Conservation (phyloP, 2,888 invertebrate species). For the Chrysolina oricalcia region DNA sequence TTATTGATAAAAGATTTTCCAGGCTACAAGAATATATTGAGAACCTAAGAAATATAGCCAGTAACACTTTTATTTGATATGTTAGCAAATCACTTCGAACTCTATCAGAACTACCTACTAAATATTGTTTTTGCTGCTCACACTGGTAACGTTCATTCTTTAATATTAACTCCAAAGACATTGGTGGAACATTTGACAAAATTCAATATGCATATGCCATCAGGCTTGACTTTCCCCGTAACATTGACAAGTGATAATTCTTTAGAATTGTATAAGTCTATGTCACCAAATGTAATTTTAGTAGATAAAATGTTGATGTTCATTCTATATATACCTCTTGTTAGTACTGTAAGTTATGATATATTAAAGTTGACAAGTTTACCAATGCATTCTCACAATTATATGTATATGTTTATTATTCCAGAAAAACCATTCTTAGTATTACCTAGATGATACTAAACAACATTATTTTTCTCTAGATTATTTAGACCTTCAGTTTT, state of each 20-base stretch:
- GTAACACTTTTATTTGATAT: neutral
- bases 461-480: neutral
- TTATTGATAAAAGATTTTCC: neutral
- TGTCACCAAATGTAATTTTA: neutral
- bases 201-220: neutral
- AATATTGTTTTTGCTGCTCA: too few species aligned
- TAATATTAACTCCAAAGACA: neutral
- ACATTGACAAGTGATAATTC: neutral
- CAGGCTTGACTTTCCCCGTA: neutral
- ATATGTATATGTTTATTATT: neutral
- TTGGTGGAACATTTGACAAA: neutral
- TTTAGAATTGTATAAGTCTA: neutral
- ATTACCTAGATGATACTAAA: neutral
- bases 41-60: neutral
- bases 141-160: neutral
- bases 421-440: neutral
- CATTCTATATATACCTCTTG: neutral
- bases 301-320: neutral
- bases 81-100: neutral
- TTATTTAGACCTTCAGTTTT: neutral
- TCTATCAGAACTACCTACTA: neutral
- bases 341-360: slow-evolving; percentile 1
- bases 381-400: neutral
- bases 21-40: neutral
- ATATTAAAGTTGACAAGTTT: neutral